Evolutionary conservation across 2,797 vertebrate genomes (phyloP), one percentile per base, ranked within the genome.

Genomic region (Sebastes hubbsi): DNA sequence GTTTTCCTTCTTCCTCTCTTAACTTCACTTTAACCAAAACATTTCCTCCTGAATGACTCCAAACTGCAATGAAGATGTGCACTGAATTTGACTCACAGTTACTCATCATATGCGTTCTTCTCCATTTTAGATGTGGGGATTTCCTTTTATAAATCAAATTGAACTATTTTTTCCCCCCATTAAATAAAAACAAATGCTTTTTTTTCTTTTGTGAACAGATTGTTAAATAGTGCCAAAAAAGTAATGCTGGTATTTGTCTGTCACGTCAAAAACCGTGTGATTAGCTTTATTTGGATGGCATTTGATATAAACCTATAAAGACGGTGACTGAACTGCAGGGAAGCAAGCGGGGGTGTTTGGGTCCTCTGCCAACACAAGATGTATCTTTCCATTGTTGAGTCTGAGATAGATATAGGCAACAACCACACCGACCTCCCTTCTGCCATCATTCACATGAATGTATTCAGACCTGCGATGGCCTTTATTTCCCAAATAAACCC

Each of bases 401-500:
- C 89, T 92, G 82, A 83, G 63, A 68, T 24, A 16, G 71, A 42
- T 24, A 16, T 58, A 42, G 22, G 52, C 49, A 73, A 66, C 56
- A 62, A 56, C 65, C 68, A 72, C 67, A 42, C 46, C 6, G 24
- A 16, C n/a, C 52, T 65, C 69, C 69, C 36, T 13, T 36, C 59
- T 66, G 14, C 55, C 38, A 38, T 71, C 29, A 76, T 77, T 87
- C 73, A 77, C 68, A 85, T 59, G 24, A 59, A 29, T 12, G 16
- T 24, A 42, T 64, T 68, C 42, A 67, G 34, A 63, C 29, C 84
- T 27, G 86, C 77, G 74, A 79, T 72, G 84, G 73, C 76, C 72
- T 84, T 86, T 83, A 66, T 83, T 83, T 76, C 59, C 73, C 66
- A 85, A 82, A 88, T 72, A 79, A 91, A 89, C 89, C 88, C 87